Percentiles rank a stretch among this genome's conserved stretches.
Conservation (phyloP, 1,140 invertebrate species). For the Lordiphosa stackelbergi region DNA sequence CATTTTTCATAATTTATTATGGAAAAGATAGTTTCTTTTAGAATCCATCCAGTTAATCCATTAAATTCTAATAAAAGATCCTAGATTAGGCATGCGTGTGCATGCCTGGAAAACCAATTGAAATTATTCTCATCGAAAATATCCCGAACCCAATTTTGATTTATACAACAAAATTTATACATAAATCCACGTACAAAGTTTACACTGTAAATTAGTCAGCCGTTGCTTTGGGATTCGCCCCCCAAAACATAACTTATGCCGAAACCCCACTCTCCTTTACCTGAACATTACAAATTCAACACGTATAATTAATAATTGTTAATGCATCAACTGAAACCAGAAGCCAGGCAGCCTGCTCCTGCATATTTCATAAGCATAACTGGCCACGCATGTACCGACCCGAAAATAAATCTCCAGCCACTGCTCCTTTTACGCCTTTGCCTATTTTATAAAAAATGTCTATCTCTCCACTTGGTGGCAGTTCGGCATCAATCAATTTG, state of each 20-base stretch:
- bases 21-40: too few relatives aligned
- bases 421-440: constrained; percentile 10
- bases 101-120: too few relatives aligned
- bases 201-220: constrained; percentile 13
- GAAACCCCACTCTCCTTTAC: constrained; percentile 14
- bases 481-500: constrained; percentile 49
- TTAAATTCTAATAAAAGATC: too few relatives aligned
- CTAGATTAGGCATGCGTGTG: too few relatives aligned
- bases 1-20: too few relatives aligned
- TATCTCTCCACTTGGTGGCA: background rate
- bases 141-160: too few relatives aligned
- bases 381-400: constrained; percentile 22
- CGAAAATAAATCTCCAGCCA: constrained; percentile 24
- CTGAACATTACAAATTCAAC: background rate
- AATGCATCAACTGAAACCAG: constrained; percentile 29
- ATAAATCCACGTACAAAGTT: constrained; percentile 10
- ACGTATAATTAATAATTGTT: constrained; percentile 30
- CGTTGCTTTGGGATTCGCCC: background rate
- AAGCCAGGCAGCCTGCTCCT: constrained; percentile 17
- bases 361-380: constrained; percentile 38
- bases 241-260: background rate
- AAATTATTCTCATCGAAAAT: too few relatives aligned
- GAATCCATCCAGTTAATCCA: too few relatives aligned
- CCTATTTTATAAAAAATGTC: background rate
- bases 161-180: background rate